Percentiles rank a stretch among this genome's conserved stretches.
These are phyloP conservation scores for Cynaeus angustus DNA, from an alignment of 2,888 invertebrate genomes.

Conservation along the genomic window DNA sequence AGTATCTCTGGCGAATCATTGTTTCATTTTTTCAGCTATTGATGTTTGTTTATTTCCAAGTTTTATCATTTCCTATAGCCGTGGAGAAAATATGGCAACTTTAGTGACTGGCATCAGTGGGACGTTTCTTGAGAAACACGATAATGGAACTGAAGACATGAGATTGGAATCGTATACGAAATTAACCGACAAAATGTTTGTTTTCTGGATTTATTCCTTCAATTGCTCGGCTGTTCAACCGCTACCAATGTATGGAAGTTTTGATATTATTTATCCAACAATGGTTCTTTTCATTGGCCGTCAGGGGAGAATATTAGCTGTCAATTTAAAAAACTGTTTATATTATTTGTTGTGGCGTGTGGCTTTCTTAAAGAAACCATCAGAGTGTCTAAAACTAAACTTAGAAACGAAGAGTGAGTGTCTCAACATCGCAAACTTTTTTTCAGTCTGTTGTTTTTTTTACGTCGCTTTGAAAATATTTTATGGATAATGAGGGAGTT, in stretches of 20 bases:
- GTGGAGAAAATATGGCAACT: not conserved
- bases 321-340: constrained; percentile 8
- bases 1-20: too few species aligned
- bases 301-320: constrained; percentile 23
- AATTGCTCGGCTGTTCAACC: too few species aligned
- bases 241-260: not conserved
- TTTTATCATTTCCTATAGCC: not conserved
- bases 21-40: constrained; percentile 11
- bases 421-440: not conserved
- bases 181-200: not conserved
- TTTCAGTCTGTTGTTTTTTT: not conserved
- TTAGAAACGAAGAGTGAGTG: not conserved
- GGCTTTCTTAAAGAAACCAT: constrained; percentile 6
- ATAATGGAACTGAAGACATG: constrained; percentile 13
- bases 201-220: constrained; percentile 17
- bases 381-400: not conserved
- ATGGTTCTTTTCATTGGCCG: constrained; percentile 1
- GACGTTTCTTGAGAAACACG: constrained; percentile 1
- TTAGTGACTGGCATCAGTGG: not conserved
- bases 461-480: not conserved
- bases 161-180: not conserved
- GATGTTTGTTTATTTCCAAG: not conserved
- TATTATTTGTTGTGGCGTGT: not conserved
- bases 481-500: constrained; percentile 2
- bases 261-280: constrained; percentile 16